Percentiles rank a stretch among this genome's conserved stretches.
Conservation (phyloP, 2,888 invertebrate species). For the Drosophila yooni region DNA sequence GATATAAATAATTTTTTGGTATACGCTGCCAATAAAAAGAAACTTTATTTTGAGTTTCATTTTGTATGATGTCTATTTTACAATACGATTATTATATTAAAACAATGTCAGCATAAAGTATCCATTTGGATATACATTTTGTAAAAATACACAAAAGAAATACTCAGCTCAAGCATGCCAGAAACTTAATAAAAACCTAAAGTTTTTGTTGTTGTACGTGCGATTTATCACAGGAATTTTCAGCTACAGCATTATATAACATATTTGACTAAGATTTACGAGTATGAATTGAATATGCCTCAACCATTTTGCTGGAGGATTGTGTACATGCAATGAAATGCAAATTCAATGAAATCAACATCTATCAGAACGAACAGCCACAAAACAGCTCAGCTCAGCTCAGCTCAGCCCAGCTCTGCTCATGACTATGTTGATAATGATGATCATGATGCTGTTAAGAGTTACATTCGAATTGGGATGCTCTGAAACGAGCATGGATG, state of each 20-base stretch:
- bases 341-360: constrained; percentile 53
- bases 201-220: neutral
- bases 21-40: neutral
- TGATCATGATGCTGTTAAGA: constrained; percentile 8
- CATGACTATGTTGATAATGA: constrained; percentile 1
- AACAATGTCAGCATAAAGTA: neutral
- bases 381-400: neutral
- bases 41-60: neutral
- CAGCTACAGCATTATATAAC: neutral
- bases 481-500: neutral
- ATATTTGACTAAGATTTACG: constrained; percentile 19
- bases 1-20: constrained; percentile 1
- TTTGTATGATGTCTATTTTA: neutral
- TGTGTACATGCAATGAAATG: constrained; percentile 40
- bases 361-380: constrained; percentile 18
- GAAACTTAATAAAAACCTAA: neutral
- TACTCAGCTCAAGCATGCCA: neutral
- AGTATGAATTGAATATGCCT: constrained; percentile 19
- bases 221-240: neutral
- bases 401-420: neutral
- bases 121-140: neutral
- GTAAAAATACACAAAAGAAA: neutral
- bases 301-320: neutral
- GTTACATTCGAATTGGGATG: constrained; percentile 7
- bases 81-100: neutral